Percentiles rank a stretch among this genome's conserved stretches.
Conservation (phyloP, 2,888 invertebrate genomes). For the Notocelia uddmanniana region DNA sequence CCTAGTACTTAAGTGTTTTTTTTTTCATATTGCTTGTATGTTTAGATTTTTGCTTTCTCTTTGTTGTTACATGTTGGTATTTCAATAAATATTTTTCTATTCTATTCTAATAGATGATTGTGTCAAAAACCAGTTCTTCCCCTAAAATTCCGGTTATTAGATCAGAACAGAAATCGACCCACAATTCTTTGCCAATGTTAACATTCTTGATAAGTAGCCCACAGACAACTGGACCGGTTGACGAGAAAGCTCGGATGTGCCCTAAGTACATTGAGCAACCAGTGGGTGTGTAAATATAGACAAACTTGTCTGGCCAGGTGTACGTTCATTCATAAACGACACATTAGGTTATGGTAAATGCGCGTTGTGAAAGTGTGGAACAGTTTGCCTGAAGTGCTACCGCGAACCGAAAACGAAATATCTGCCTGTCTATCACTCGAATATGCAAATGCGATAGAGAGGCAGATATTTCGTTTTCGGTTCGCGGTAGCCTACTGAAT, state of each 20-base stretch:
- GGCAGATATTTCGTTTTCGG: too few species aligned
- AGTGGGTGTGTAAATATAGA: constrained; percentile 23
- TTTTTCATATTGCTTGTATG: too few species aligned
- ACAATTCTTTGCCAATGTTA: constrained; percentile 12
- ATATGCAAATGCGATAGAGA: too few species aligned
- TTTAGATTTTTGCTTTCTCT: too few species aligned
- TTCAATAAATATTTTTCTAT: too few species aligned
- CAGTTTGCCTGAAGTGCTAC: too few species aligned
- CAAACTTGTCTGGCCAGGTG: constrained; percentile 18
- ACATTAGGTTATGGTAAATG: neutral
- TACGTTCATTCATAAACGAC: constrained; percentile 30
- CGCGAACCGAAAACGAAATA: too few species aligned
- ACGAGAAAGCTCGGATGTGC: constrained; percentile 40
- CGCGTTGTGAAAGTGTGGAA: too few species aligned
- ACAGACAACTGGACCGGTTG: constrained; percentile 20
- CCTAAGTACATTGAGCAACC: constrained; percentile 32
- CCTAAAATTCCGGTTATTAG: neutral
- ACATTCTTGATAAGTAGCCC: constrained; percentile 13
- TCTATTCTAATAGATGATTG: neutral
- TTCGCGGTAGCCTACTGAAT: too few species aligned
- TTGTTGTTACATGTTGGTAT: too few species aligned
- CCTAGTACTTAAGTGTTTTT: too few species aligned
- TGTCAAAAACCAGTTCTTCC: neutral
- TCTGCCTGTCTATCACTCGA: too few species aligned
- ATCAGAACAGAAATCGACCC: constrained; percentile 22